A percentile compares a stretch with the other conserved stretches of the same genome.
Evolutionary conservation across 2,113 vertebrate genomes (phyloP).

Genomic region (Talpa occidentalis): DNA sequence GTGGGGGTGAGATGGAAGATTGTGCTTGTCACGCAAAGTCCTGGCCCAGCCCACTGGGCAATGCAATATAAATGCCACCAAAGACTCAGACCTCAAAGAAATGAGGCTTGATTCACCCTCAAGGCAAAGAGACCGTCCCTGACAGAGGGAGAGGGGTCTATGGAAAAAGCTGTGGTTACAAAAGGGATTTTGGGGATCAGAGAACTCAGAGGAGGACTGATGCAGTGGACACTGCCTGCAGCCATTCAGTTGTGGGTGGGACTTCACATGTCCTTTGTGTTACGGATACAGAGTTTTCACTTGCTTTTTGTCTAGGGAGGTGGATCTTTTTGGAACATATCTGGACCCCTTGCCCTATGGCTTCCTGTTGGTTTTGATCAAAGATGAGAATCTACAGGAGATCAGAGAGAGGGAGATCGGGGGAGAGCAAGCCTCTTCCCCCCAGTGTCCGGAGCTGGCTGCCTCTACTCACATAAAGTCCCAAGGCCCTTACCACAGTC

Average conservation of each 20-base stretch:
- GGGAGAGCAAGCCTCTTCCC: background rate
- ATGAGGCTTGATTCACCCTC: background rate
- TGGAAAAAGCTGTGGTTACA: background rate
- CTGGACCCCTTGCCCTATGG: background rate
- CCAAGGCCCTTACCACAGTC: background rate
- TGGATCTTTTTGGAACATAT: background rate
- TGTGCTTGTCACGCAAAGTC: background rate
- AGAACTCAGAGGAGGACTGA: background rate
- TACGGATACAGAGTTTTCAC: background rate
- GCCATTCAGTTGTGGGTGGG: background rate
- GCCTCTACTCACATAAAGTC: background rate
- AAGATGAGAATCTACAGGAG: background rate
- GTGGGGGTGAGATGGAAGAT: no score
- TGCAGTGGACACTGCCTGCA: no score
- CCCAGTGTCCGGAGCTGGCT: background rate
- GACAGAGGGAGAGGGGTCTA: background rate
- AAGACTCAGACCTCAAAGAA: background rate
- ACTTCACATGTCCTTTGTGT: rapidly evolving
- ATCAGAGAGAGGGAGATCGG: background rate
- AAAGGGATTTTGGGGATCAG: background rate
- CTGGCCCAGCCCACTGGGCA: background rate
- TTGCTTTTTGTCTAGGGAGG: background rate
- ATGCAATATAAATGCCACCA: background rate
- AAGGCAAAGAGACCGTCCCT: background rate
- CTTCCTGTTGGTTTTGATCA: background rate